Evolutionary conservation across 2,113 vertebrate genomes (phyloP).

Genomic region (Podarcis cretensis): DNA sequence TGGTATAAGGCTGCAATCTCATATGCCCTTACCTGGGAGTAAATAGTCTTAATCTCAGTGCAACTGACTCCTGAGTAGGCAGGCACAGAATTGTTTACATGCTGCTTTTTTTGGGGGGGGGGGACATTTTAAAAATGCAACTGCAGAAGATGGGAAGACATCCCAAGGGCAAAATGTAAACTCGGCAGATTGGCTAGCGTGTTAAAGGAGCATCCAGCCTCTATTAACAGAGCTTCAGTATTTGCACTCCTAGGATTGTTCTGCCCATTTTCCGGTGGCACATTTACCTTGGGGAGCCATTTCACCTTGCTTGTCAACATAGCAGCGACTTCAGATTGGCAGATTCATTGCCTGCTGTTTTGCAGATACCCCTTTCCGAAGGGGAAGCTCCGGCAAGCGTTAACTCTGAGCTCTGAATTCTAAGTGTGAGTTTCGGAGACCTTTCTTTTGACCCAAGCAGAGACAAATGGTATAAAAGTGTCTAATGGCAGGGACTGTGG

Average conservation of each 20-base stretch:
- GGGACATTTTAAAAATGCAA: no score
- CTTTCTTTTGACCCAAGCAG: not conserved
- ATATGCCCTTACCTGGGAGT: not conserved
- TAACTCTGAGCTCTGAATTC: not conserved
- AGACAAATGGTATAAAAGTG: not conserved
- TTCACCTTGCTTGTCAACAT: not conserved
- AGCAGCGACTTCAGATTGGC: not conserved
- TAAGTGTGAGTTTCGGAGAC: not conserved
- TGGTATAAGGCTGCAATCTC: not conserved
- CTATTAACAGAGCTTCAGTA: not conserved
- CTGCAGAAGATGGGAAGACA: no score
- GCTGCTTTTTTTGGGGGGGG: no score
- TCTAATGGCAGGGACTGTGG: not conserved
- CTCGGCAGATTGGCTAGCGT: no score
- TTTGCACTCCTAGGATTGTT: no score
- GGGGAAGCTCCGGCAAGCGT: not conserved
- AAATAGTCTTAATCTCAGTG: not conserved
- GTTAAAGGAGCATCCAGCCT: not conserved
- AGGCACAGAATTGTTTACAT: no score
- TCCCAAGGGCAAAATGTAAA: no score
- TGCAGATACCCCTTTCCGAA: not conserved
- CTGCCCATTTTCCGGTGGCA: not conserved
- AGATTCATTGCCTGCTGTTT: not conserved
- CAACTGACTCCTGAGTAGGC: no score
- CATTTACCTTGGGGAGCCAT: not conserved